Evolutionary conservation across 1,140 invertebrate genomes (phyloP), one percentile per base, ranked within the genome.

Genomic region (Contarinia nasturtii): DNA sequence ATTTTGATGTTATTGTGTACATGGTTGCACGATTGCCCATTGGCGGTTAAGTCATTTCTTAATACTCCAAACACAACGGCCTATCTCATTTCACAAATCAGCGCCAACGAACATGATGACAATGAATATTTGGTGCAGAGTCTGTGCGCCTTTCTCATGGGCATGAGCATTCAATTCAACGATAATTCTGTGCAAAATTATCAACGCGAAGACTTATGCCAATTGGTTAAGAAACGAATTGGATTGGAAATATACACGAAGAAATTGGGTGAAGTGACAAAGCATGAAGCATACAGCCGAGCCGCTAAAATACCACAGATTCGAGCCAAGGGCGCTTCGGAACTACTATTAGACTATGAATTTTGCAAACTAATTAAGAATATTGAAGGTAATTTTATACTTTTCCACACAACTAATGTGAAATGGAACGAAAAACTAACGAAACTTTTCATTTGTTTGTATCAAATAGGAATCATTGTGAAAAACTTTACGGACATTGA

Each of bases 271-370:
- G 81, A 88, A 50, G 80, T 98, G 36, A 77, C 82, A 0, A 79
- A 82, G 48, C 86, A 91, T 57, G 93, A 98, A 67, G 72, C 78
- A 27, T 98, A 97, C 67, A 86, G 82, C 27, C 76, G 79, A 59
- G 87, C 93, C 22, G 77, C 86, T 2, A 96, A 97, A 66, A 87
- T 90, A 60, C 92, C 94, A 2, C 89, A 97, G 62, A 73, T 89
- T 4, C 71, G 76, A 33, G 80, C 77, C 12, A 83, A 80, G 59
- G 67, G 78, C 51, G 68, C 86, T 7, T 68, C 67, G 11, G 88
- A 96, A 52, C 69, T 97, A 17, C 67, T 95, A 20, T 74, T 98
- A 45, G 95, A 99, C 65, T 90, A 90, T 65, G 87, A 96, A 64
- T 99, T 97, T 68, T 94, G 89, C 57, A 79, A 79, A 57, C 65